These are phyloP conservation scores for Argya squamiceps DNA, from an alignment of 2,797 vertebrate species.

Conservation along the genomic window DNA sequence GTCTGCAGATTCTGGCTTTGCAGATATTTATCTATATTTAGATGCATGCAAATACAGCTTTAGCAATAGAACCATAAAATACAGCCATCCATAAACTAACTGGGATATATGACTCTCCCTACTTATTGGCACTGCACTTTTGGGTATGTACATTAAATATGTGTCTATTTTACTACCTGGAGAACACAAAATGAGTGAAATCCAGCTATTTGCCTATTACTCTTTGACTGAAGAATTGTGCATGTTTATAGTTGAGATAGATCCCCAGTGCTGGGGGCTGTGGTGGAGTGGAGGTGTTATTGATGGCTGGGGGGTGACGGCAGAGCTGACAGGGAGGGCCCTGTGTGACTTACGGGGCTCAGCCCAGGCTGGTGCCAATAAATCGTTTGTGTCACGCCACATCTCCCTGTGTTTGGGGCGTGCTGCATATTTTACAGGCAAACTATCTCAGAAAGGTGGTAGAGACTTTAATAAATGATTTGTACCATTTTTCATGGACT, in stretches of 20 bases:
- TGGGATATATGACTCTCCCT: background rate
- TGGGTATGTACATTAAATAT: constrained; percentile 36
- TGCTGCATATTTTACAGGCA: constrained; percentile 17
- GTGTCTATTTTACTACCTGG: constrained; percentile 29
- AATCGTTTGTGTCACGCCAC: background rate
- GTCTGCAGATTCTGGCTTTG: background rate
- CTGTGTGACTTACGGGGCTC: constrained; percentile 12
- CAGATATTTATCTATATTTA: constrained; percentile 40
- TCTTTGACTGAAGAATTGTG: constrained; percentile 16
- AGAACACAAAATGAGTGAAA: constrained; percentile 55
- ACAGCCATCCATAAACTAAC: background rate
- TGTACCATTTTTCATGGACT: background rate
- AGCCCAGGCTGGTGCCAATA: background rate
- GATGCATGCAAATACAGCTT: background rate
- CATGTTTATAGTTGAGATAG: background rate
- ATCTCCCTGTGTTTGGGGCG: background rate
- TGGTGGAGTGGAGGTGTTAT: background rate
- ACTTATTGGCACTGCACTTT: constrained; percentile 17
- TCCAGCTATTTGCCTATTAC: constrained; percentile 43
- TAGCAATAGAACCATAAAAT: background rate
- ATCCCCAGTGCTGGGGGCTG: background rate
- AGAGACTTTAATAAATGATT: background rate
- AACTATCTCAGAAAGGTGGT: constrained; percentile 19
- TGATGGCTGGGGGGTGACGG: background rate
- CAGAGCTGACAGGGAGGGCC: background rate